Percentiles rank a stretch among this genome's conserved stretches.
These are phyloP conservation scores for Sibirionetta formosa DNA, from an alignment of 2,797 vertebrate genomes.

Conservation along the genomic window DNA sequence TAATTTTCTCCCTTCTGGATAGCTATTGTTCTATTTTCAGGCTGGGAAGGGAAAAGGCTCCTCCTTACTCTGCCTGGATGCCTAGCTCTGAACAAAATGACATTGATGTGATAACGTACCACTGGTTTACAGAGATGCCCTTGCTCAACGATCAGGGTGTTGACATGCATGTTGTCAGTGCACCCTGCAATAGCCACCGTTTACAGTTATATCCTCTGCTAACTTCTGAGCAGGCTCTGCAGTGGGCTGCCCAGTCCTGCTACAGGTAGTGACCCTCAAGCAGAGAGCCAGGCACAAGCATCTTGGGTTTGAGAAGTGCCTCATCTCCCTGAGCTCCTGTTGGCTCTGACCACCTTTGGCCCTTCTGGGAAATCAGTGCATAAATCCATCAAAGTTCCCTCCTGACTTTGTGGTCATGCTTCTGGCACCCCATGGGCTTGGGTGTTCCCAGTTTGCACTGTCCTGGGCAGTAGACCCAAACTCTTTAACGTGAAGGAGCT, in stretches of 20 bases:
- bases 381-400: background rate
- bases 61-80: background rate
- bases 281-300: background rate
- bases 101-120: background rate
- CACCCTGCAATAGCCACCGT: background rate
- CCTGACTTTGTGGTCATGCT: background rate
- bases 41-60: background rate
- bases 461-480: background rate
- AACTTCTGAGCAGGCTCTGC: background rate
- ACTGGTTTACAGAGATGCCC: rapidly evolving
- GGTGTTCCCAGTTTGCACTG: background rate
- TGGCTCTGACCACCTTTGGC: background rate
- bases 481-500: background rate
- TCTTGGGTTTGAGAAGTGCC: background rate
- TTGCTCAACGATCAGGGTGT: background rate
- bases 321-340: background rate
- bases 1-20: background rate
- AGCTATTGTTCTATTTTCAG: background rate
- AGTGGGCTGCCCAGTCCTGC: background rate
- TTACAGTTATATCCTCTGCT: rapidly evolving
- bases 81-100: background rate
- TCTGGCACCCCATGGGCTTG: background rate
- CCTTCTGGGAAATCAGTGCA: background rate
- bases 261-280: background rate
- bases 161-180: rapidly evolving